Conservation (phyloP, 2,888 invertebrate genomes). For the Apoderus coryli region DNA sequence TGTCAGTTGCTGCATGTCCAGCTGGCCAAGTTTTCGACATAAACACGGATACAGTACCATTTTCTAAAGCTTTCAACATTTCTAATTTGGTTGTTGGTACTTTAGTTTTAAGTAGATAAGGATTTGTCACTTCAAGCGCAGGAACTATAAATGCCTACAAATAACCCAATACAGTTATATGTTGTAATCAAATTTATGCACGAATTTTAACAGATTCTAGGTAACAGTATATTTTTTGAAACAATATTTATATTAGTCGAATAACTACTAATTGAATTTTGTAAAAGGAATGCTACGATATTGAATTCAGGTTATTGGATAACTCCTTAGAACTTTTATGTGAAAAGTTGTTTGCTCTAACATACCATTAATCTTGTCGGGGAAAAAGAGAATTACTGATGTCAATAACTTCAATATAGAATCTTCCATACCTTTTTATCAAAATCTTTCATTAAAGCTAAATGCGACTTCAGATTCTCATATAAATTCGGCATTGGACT, state of each 20-base stretch:
- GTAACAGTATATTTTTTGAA: not conserved
- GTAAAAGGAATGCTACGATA: too few species aligned
- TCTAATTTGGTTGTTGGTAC: constrained; percentile 68
- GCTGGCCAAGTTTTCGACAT: constrained; percentile 76
- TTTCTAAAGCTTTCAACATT: constrained; percentile 54
- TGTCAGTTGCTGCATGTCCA: constrained; percentile 80
- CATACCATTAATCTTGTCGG: too few species aligned
- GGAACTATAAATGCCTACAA: constrained; percentile 61
- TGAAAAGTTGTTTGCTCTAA: too few species aligned
- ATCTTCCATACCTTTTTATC: constrained; percentile 41
- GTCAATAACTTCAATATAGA: too few species aligned
- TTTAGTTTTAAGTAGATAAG: constrained; percentile 57
- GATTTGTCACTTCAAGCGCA: constrained; percentile 81
- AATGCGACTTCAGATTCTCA: constrained; percentile 48
- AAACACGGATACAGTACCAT: constrained; percentile 68
- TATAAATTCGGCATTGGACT: constrained; percentile 72
- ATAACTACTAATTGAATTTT: too few species aligned
- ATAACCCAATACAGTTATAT: too few species aligned
- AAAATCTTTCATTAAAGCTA: constrained; percentile 25
- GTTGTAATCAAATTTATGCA: too few species aligned
- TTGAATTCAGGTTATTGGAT: not conserved
- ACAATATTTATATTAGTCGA: too few species aligned
- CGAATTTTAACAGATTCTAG: constrained; percentile 1
- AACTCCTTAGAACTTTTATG: constrained; percentile 1
- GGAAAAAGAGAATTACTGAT: too few species aligned